Conservation (phyloP, 2,888 invertebrate genomes). For the Sericinus montela region DNA sequence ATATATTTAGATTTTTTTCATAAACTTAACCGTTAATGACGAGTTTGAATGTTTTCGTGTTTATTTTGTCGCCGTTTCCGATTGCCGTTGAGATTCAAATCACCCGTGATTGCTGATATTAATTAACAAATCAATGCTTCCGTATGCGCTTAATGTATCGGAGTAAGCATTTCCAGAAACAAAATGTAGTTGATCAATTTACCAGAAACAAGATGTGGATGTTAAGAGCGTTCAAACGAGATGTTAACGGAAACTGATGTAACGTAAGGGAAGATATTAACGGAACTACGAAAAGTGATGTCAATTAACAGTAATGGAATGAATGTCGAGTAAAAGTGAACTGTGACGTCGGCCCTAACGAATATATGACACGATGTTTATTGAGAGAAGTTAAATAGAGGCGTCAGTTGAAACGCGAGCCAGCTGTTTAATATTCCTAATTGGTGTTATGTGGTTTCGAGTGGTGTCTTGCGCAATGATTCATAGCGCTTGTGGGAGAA, state of each 20-base stretch:
- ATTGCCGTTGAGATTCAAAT: constrained; percentile 33
- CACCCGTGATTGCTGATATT: constrained; percentile 28
- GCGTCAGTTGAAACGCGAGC: constrained; percentile 59
- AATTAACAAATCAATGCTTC: constrained; percentile 25
- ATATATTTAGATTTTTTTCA: constrained; percentile 17
- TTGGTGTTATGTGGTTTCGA: constrained; percentile 47
- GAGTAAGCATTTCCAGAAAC: no score
- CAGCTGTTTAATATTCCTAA: constrained; percentile 64
- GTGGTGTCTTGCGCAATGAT: constrained; percentile 18
- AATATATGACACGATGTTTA: constrained; percentile 66
- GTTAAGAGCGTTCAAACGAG: not conserved
- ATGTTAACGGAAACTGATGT: not conserved
- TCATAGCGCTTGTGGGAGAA: constrained; percentile 16
- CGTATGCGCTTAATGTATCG: not conserved
- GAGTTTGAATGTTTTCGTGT: constrained; percentile 32
- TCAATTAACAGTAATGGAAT: constrained; percentile 56
- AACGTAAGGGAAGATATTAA: constrained; percentile 36
- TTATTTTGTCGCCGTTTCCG: constrained; percentile 26
- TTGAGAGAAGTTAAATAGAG: constrained; percentile 60
- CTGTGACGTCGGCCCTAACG: constrained; percentile 47
- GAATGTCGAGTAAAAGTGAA: constrained; percentile 45
- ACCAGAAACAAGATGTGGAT: no score
- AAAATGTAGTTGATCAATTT: no score
- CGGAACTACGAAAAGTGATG: constrained; percentile 53
- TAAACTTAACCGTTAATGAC: constrained; percentile 39